Conservation (phyloP, 1,140 invertebrate species). For the Ips typographus region DNA sequence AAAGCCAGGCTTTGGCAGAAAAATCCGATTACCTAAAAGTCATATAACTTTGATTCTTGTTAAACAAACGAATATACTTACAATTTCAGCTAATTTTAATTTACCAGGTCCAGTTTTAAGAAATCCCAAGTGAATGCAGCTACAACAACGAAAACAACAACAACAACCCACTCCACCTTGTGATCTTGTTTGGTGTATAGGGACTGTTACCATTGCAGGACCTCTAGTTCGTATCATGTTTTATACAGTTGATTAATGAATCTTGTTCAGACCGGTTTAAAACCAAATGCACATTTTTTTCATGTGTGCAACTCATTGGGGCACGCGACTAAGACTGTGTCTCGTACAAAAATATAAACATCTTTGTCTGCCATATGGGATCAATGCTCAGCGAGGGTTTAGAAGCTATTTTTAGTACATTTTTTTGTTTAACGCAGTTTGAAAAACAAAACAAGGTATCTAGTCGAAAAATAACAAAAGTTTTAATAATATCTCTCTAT, state of each 20-base stretch:
- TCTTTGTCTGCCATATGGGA: background rate
- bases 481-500: too few relatives aligned
- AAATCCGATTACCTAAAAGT: conserved; percentile 65
- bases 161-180: conserved; percentile 63
- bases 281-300: background rate
- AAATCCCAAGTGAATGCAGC: conserved; percentile 76
- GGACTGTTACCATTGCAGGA: conserved; percentile 41
- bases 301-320: background rate
- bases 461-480: too few relatives aligned
- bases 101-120: conserved; percentile 68
- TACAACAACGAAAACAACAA: conserved; percentile 72
- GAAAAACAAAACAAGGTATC: too few relatives aligned
- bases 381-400: conserved; percentile 1
- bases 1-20: conserved; percentile 75
- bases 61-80: conserved; percentile 52
- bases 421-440: too few relatives aligned
- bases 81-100: conserved; percentile 73
- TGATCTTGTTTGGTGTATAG: conserved; percentile 17
- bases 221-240: conserved; percentile 19
- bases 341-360: background rate
- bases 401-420: conserved; percentile 2
- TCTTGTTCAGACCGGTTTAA: background rate
- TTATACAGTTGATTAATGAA: background rate
- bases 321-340: background rate
- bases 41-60: conserved; percentile 28